Percentiles rank a stretch among this genome's conserved stretches.
Conservation (phyloP, 2,888 invertebrate genomes). For the Tipula helvola region DNA sequence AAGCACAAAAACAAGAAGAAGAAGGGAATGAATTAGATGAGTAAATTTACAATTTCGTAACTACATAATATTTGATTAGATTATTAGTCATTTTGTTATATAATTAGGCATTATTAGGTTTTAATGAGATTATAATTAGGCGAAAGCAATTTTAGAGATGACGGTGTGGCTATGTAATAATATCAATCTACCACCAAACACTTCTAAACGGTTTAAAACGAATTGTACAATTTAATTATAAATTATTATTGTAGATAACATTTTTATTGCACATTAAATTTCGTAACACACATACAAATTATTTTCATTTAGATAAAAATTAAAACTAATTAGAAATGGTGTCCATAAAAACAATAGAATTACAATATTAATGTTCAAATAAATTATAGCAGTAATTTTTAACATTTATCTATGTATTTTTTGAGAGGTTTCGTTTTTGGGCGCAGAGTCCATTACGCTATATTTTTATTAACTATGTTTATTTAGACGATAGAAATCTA, state of each 20-base stretch:
- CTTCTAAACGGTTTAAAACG: neutral
- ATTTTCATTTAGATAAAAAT: neutral
- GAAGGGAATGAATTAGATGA: neutral
- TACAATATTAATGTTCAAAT: neutral
- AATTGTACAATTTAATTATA: neutral
- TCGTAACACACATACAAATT: neutral
- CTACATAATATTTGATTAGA: neutral
- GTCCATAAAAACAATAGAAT: neutral
- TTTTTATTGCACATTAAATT: neutral
- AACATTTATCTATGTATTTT: neutral
- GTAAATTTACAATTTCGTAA: neutral
- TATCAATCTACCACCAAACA: neutral
- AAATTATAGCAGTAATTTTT: neutral
- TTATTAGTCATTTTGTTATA: slow-evolving; percentile 4
- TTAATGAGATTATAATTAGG: neutral
- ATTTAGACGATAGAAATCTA: too few species aligned
- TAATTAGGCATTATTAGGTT: neutral
- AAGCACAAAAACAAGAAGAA: neutral
- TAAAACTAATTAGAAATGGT: neutral
- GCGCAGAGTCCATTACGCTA: too few species aligned
- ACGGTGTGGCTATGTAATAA: neutral
- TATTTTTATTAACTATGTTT: too few species aligned
- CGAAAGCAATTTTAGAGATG: neutral
- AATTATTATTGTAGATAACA: neutral
- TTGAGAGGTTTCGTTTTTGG: neutral